These are phyloP conservation scores for Heliopora coerulea DNA, from an alignment of 92 coral and sea anemone species.

Conservation along the genomic window DNA sequence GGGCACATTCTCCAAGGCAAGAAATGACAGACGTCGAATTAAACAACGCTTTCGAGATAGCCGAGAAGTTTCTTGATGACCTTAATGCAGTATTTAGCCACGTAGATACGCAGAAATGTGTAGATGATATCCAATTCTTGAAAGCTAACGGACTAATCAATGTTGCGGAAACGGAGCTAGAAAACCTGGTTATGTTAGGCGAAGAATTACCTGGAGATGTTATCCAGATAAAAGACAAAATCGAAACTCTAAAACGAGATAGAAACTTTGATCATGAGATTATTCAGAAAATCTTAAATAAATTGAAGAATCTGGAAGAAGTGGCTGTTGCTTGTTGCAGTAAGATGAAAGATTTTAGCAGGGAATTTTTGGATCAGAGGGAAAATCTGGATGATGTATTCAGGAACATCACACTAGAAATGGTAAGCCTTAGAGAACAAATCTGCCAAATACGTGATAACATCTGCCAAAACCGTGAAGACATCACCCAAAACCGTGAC, in stretches of 20 bases:
- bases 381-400: background rate
- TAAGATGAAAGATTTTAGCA: background rate
- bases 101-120: constrained; percentile 1
- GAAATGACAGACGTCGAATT: constrained; percentile 15
- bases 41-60: constrained; percentile 23
- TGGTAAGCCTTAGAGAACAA: background rate
- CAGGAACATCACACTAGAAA: background rate
- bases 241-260: background rate
- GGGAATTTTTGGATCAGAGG: too few species aligned
- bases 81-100: constrained; percentile 16
- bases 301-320: background rate
- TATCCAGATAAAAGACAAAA: constrained; percentile 9
- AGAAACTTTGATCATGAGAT: background rate
- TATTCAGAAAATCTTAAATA: background rate
- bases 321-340: background rate
- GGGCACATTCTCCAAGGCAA: constrained; percentile 42
- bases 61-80: background rate
- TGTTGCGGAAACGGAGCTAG: constrained; percentile 22
- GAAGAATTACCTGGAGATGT: constrained; percentile 12
- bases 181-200: background rate
- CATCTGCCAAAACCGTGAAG: too few species aligned
- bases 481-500: too few species aligned
- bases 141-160: constrained; percentile 18
- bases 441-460: too few species aligned
- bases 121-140: background rate